phyloP scores from a whole-genome alignment of 2,113 vertebrate species.

The Coryphaenoides rupestris region DNA sequence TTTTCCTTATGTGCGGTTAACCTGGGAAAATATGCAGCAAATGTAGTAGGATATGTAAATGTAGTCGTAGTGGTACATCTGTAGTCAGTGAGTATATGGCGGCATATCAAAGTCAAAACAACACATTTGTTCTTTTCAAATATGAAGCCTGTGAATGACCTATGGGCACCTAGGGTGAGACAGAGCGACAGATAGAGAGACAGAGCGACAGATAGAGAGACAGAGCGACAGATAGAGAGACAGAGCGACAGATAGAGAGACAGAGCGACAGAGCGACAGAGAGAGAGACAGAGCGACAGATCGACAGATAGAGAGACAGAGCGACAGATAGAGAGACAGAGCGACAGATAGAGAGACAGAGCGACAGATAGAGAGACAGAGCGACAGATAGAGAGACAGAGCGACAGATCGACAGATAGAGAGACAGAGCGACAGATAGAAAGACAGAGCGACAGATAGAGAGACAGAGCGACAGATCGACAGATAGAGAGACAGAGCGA shows the following conservation, averaged over 20 bases:
- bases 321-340: too few relatives aligned
- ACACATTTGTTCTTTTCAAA: conserved; percentile 37
- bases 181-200: background rate
- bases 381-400: too few relatives aligned
- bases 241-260: conserved; percentile 7
- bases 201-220: too few relatives aligned
- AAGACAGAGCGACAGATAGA: too few relatives aligned
- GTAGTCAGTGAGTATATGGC: too few relatives aligned
- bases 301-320: background rate
- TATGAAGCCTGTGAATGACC: background rate
- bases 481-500: conserved; percentile 12
- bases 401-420: too few relatives aligned
- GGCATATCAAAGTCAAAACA: conserved; percentile 9
- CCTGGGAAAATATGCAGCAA: too few relatives aligned
- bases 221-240: conserved; percentile 17
- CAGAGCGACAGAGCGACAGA: too few relatives aligned
- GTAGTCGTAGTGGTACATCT: too few relatives aligned
- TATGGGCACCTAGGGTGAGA: too few relatives aligned
- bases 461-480: too few relatives aligned
- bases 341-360: conserved; percentile 16
- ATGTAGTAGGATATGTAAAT: background rate
- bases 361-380: conserved; percentile 1
- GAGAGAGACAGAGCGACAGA: conserved; percentile 2
- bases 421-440: background rate
- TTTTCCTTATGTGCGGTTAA: too few relatives aligned